Conservation (phyloP, 2,797 vertebrate species). For the Vireo griseus region DNA sequence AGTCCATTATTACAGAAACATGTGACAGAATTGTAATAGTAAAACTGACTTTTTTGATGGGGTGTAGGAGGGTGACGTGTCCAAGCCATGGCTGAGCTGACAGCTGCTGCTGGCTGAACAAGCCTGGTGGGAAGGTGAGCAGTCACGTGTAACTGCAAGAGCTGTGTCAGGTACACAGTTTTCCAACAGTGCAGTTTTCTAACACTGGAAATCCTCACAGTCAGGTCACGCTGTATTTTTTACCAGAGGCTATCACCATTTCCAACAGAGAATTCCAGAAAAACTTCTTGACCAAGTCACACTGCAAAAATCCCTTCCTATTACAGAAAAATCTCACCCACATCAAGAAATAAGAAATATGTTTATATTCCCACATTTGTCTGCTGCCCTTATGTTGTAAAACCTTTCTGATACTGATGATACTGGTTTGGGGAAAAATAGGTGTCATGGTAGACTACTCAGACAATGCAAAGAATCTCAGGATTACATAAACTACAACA, state of each 20-base stretch:
- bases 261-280: not conserved
- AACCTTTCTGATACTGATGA: fast-evolving
- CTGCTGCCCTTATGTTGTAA: not conserved
- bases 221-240: fast-evolving
- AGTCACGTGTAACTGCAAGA: fast-evolving
- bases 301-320: not conserved
- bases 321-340: not conserved
- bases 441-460: not conserved
- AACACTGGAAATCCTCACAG: not conserved
- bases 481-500: not conserved
- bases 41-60: not conserved
- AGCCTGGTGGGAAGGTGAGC: not conserved
- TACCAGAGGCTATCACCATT: not conserved
- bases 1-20: not conserved
- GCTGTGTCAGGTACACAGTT: fast-evolving
- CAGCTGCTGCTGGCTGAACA: not conserved
- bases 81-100: not conserved
- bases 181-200: not conserved
- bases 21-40: not conserved
- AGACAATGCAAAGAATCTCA: not conserved
- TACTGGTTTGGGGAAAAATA: not conserved
- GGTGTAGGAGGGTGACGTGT: not conserved
- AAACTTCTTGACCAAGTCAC: not conserved
- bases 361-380: not conserved
- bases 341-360: not conserved